Evolutionary conservation across 2,113 vertebrate species (phyloP).

Genomic region (Neolamprologus falcicula): DNA sequence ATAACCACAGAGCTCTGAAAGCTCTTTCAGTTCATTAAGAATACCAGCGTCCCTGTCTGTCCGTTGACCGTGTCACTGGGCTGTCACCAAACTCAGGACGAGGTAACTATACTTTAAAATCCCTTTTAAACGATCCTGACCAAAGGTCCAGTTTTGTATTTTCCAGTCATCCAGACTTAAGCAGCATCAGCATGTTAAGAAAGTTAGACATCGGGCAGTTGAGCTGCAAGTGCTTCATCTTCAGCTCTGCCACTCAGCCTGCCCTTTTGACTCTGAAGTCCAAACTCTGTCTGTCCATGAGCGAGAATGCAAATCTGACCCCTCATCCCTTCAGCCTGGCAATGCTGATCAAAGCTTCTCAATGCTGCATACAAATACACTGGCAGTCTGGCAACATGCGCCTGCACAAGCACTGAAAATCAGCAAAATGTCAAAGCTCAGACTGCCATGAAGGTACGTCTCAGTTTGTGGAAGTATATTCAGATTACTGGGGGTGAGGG

Average conservation of each 20-base stretch:
- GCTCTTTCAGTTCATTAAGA: background rate
- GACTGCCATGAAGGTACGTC: background rate
- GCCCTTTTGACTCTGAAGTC: background rate
- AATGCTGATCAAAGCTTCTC: background rate
- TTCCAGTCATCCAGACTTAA: background rate
- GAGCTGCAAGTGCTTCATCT: background rate
- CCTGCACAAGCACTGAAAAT: background rate
- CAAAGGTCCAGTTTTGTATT: background rate
- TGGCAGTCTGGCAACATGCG: background rate
- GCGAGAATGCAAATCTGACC: background rate
- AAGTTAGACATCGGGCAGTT: background rate
- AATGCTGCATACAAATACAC: background rate
- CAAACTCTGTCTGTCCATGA: background rate
- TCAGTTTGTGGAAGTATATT: background rate
- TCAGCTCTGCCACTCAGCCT: background rate
- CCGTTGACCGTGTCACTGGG: background rate
- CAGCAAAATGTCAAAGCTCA: background rate
- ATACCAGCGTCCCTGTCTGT: background rate
- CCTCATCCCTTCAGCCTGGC: background rate
- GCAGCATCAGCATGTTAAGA: background rate
- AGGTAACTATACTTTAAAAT: background rate
- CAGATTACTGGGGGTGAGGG: background rate
- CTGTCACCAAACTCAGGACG: background rate
- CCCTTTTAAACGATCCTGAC: background rate
- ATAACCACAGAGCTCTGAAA: background rate